Base-by-base conservation (phyloP, 2,888 invertebrate genomes). In the Xestia sexstrigata region DNA sequence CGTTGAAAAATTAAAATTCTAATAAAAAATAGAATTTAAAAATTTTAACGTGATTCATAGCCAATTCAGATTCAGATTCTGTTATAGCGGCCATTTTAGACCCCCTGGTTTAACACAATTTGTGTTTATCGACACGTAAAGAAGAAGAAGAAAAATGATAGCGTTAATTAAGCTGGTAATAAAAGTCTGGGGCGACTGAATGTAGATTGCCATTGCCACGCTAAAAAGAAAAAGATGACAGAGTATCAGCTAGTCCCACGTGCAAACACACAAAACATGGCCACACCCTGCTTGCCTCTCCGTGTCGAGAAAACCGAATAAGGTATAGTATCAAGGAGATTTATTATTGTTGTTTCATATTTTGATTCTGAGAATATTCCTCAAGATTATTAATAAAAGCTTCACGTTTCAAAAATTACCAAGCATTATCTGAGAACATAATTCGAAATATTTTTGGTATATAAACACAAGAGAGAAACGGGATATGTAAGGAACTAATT, bases 401-500 rank as follows among this genome's bases (percentile, higher is more conserved):
- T 20, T 55, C n/a, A 47, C 0, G 13, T 26, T 26, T 42, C 23
- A 47, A 26, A 26, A 58, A 77, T 67, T 23, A 30, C 47, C 11
- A 75, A 60, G 13, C 23, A n/a, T 76, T 62, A 62, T 11, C 52
- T 20, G 7, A 52, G 11, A n/a, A 62, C 20, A 42, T 42, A 15
- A 30, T 63, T 35, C 20, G 11, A 2, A 30, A 60, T 58, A 47
- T 65, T 70, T 52, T 66, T 35, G 26, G 23, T 75, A 70, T 52
- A 60, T 69, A 69, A 52, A 77, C 63, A 77, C 68, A 45, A 69
- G 47, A 45, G 49, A 66, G 42, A 55, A 72, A 75, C 74, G 66
- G 74, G 63, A 73, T 79, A 82, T 76, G 78, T 80, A 80, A 73
- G 67, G 55, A 85, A 79, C 85, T 87, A 85, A 87, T 87, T 85